Conservation (phyloP, 2,797 vertebrate species). For the Rhabdophis nuchalis region DNA sequence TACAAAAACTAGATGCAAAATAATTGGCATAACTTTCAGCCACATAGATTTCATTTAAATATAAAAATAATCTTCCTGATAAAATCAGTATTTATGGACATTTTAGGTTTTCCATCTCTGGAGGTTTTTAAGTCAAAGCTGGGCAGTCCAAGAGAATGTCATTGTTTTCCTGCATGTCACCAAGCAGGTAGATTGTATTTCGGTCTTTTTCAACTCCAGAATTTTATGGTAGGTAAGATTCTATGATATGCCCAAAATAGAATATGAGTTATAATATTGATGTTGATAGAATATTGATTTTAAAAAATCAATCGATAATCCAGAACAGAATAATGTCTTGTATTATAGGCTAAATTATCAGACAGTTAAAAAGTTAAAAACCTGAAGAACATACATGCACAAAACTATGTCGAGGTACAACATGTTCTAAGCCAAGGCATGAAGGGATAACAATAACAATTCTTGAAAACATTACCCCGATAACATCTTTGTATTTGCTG, state of each 20-base stretch:
- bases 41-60: not conserved
- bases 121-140: not conserved
- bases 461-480: not conserved
- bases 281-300: not conserved
- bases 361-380: not conserved
- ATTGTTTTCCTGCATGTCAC: not conserved
- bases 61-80: not conserved
- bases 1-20: not conserved
- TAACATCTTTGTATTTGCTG: not conserved
- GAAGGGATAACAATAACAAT: not conserved
- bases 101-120: not conserved
- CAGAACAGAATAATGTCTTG: not conserved
- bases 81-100: not conserved
- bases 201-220: not conserved
- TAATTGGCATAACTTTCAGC: not conserved
- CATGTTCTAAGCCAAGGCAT: not conserved
- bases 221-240: not conserved
- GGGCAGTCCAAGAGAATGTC: not conserved
- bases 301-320: not conserved
- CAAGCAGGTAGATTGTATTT: not conserved
- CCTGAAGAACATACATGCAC: not conserved
- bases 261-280: not conserved
- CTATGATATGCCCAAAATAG: not conserved
- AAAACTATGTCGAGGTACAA: not conserved
- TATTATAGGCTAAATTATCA: not conserved